Conservation (phyloP, 2,888 invertebrate genomes). For the Hesperia comma region DNA sequence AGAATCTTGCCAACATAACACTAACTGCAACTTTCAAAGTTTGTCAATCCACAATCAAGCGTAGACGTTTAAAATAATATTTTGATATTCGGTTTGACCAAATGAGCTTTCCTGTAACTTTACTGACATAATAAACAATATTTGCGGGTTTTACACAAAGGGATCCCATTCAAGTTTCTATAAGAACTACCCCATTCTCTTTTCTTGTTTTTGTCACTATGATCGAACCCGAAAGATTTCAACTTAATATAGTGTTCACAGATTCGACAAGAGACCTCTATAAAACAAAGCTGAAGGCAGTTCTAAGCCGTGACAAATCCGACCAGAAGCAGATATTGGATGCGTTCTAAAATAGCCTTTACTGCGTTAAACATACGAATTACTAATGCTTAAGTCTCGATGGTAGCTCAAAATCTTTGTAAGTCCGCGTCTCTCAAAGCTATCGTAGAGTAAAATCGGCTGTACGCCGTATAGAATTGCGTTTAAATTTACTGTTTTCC, state of each 20-base stretch:
- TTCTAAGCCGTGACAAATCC: slow-evolving; percentile 35
- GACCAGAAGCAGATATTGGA: slow-evolving; percentile 10
- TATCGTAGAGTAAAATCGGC: slow-evolving; percentile 22
- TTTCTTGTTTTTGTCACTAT: background rate
- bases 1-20: too few relatives aligned
- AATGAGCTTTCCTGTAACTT: too few relatives aligned
- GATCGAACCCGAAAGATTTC: slow-evolving; percentile 25
- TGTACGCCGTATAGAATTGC: slow-evolving; percentile 22
- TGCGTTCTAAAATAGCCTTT: slow-evolving; percentile 20
- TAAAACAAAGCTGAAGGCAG: slow-evolving; percentile 37
- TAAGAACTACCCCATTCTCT: background rate
- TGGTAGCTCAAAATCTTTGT: slow-evolving; percentile 23
- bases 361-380: slow-evolving; percentile 15
- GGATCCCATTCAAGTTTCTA: background rate
- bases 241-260: slow-evolving; percentile 27
- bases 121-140: too few relatives aligned
- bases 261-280: slow-evolving; percentile 37
- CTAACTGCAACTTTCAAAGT: too few relatives aligned
- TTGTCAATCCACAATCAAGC: too few relatives aligned
- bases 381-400: background rate
- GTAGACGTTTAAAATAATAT: too few relatives aligned
- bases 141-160: too few relatives aligned
- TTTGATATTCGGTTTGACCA: too few relatives aligned
- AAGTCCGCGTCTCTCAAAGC: slow-evolving; percentile 14
- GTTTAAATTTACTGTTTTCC: slow-evolving; percentile 22